Evolutionary conservation across 2,113 vertebrate species (phyloP), one percentile per base, ranked within the genome.

Genomic region (Cariama cristata): DNA sequence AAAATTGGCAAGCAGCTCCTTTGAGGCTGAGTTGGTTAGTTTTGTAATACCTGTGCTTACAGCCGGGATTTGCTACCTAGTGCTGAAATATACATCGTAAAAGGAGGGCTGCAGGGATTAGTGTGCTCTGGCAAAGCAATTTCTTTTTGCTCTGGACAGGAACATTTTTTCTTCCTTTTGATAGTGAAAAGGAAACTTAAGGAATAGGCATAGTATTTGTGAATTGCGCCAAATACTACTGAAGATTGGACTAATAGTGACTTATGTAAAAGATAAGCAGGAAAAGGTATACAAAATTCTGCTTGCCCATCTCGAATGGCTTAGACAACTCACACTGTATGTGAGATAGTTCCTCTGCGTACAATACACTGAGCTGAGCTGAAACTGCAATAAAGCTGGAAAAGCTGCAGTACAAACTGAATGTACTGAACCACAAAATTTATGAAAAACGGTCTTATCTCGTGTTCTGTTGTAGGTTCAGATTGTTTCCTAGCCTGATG

Each of bases 371-470:
- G 20, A 68, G 22, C 45, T 52, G 56, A 90, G 24, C 27, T 32
- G 30, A 92, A 96, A 90, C 24, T 38, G 80, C 59, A 80, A 44
- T 84, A 71, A 82, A 86, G 93, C 72, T 87, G 90, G 45, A 76
- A 75, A 50, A 73, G n/a, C n/a, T 86, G 68, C 64, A 76, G 60
- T 62, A 88, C 55, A 84, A 79, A 93, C 92, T 89, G 79, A 60
- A 92, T 73, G 95, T 96, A 86, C 79, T 21, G 38, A 90, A 40
- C 50, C 20, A 55, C 19, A 35, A 71, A 68, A 80, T 50, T 84
- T 68, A 58, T 55, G 42, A 94, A 88, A 96, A 82, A 24, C 5
- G 4, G 62, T 50, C 62, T 96, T 96, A 92, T 93, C 81, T 95
- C 22, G 1, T 69, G 53, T 90, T 95, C 80, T 77, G 6, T 75